These are phyloP conservation scores for Sebastes dallii DNA, from an alignment of 2,797 vertebrate species.

Conservation along the genomic window DNA sequence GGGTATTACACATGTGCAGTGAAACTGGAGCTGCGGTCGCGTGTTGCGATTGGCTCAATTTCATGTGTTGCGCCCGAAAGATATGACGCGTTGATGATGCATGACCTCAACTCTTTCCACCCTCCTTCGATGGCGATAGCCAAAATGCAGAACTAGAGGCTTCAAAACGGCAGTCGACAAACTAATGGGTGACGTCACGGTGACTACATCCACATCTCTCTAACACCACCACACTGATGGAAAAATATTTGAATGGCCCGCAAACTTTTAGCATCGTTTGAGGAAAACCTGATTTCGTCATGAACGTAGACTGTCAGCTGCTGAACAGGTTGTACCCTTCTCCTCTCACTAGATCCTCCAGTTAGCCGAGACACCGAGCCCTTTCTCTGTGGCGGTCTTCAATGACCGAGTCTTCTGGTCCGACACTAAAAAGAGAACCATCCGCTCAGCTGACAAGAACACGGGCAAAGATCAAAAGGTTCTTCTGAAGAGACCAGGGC, in stretches of 20 bases:
- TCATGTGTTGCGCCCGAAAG: no score
- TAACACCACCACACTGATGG: no score
- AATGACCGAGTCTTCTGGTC: slow-evolving; percentile 92
- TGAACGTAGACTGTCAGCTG: neutral
- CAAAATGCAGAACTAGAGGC: no score
- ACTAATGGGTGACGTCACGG: fast-evolving
- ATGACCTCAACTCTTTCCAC: no score
- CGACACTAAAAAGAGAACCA: slow-evolving; percentile 83
- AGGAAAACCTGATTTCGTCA: neutral
- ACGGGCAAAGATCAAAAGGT: slow-evolving; percentile 87
- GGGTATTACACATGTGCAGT: no score
- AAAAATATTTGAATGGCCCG: fast-evolving
- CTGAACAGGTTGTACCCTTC: fast-evolving
- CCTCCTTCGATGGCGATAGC: no score
- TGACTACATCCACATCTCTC: no score
- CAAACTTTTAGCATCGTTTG: neutral
- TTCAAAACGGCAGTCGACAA: no score
- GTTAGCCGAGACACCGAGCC: slow-evolving; percentile 84
- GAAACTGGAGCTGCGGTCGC: no score
- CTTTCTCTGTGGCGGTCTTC: slow-evolving; percentile 88
- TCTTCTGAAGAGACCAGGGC: slow-evolving; percentile 87
- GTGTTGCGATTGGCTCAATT: no score
- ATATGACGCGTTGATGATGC: no score
- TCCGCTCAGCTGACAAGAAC: slow-evolving; percentile 78
- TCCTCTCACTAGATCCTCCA: slow-evolving; percentile 83